These are phyloP conservation scores for Ammodytes marinus DNA, from an alignment of 2,113 vertebrate species.

Conservation along the genomic window DNA sequence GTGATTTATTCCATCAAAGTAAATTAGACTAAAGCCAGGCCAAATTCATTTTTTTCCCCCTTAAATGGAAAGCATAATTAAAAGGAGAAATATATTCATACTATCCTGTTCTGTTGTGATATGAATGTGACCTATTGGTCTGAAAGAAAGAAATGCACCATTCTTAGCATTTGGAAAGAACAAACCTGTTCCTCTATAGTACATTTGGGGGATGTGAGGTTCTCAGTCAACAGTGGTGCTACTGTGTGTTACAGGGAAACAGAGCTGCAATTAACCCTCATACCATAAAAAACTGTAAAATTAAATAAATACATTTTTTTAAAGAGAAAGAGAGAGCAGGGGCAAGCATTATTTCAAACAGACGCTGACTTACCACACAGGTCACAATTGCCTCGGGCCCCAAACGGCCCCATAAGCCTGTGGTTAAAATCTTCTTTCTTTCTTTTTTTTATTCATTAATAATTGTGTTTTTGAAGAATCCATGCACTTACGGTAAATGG, in stretches of 20 bases:
- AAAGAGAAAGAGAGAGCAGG: too few relatives aligned
- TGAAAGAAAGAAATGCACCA: background rate
- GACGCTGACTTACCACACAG: too few relatives aligned
- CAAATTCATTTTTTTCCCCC: background rate
- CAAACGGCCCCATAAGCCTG: too few relatives aligned
- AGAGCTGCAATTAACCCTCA: background rate
- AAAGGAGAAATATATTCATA: background rate
- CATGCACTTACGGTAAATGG: too few relatives aligned
- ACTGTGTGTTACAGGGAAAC: background rate
- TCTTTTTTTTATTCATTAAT: too few relatives aligned
- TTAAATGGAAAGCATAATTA: too few relatives aligned
- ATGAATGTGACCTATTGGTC: background rate
- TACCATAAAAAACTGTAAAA: too few relatives aligned
- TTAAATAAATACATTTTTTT: too few relatives aligned
- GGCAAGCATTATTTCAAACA: too few relatives aligned
- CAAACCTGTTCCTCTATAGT: background rate
- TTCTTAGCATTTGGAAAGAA: background rate
- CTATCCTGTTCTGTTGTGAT: background rate
- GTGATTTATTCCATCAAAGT: background rate
- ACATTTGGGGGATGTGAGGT: background rate
- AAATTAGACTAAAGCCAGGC: slow-evolving; percentile 17
- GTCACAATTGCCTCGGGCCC: too few relatives aligned
- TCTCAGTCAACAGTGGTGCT: background rate
- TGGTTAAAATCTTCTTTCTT: too few relatives aligned
- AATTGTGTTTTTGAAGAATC: too few relatives aligned